Evolutionary conservation across 2,113 vertebrate genomes (phyloP).

Genomic region (Chamaetylas fuelleborni): DNA sequence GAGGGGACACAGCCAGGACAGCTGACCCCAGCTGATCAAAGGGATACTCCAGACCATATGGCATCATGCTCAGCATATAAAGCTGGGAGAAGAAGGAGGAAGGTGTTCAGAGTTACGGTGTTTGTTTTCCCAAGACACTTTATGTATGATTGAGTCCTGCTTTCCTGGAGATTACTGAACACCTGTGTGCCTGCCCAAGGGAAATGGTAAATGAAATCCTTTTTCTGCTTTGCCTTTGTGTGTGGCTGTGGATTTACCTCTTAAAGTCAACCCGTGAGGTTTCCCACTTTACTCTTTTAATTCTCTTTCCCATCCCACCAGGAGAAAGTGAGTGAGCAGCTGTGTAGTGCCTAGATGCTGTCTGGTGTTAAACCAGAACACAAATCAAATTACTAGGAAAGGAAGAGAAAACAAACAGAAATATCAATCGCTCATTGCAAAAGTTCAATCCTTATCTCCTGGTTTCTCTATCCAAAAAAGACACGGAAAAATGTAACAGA

Average conservation of each 20-base stretch:
- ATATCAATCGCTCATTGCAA: not conserved
- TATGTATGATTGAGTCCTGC: not conserved
- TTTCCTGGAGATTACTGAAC: not conserved
- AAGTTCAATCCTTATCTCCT: not conserved
- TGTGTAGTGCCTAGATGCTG: not conserved
- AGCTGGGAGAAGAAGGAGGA: not conserved
- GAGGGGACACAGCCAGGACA: not conserved
- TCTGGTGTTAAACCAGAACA: not conserved
- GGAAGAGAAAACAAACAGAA: not conserved
- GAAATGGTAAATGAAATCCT: not conserved
- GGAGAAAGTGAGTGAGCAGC: not conserved
- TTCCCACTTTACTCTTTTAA: not conserved
- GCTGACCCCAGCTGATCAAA: not conserved
- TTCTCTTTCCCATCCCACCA: not conserved
- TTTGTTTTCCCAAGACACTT: not conserved
- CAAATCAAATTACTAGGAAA: not conserved
- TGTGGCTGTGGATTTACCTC: not conserved
- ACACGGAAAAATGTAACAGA: not conserved
- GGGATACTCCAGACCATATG: not conserved
- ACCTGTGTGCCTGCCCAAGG: not conserved
- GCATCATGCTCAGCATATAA: not conserved
- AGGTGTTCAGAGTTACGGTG: accelerated
- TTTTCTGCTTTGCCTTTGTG: not conserved
- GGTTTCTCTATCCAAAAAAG: not conserved
- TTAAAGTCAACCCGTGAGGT: not conserved